Conservation (phyloP, 2,888 invertebrate species). For the Drosophila rubida region DNA sequence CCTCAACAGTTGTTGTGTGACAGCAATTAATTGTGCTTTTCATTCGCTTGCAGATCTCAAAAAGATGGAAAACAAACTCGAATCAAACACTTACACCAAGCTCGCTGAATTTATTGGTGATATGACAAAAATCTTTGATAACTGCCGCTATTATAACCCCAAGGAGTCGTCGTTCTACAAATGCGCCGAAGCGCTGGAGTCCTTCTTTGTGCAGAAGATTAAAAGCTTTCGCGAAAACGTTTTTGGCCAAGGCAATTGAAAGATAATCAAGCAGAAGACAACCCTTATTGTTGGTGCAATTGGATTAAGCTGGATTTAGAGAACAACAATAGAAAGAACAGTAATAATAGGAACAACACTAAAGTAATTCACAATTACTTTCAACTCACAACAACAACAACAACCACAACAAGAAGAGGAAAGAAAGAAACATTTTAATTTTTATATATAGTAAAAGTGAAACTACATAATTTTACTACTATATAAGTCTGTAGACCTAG, state of each 20-base stretch:
- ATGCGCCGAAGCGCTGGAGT: slow-evolving; percentile 97
- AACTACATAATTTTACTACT: slow-evolving; percentile 38
- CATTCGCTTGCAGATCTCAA: slow-evolving; percentile 90
- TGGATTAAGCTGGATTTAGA: slow-evolving; percentile 29
- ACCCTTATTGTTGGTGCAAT: slow-evolving; percentile 23
- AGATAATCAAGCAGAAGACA: not conserved
- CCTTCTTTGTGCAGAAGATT: slow-evolving; percentile 97
- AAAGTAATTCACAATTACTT: slow-evolving; percentile 5
- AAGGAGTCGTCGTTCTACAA: slow-evolving; percentile 98
- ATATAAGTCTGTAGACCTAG: slow-evolving; percentile 27
- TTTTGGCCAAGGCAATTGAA: slow-evolving; percentile 84
- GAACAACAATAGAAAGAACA: slow-evolving; percentile 1
- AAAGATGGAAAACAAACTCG: slow-evolving; percentile 95
- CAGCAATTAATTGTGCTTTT: not conserved
- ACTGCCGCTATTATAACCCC: slow-evolving; percentile 98
- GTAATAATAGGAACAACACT: not conserved
- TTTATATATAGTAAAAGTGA: slow-evolving; percentile 35
- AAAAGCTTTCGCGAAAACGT: slow-evolving; percentile 94
- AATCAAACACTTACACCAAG: slow-evolving; percentile 92
- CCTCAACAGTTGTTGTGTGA: not conserved
- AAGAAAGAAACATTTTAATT: slow-evolving; percentile 25
- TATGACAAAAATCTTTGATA: slow-evolving; percentile 99
- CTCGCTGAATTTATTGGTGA: slow-evolving; percentile 98
- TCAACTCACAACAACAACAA: not conserved
- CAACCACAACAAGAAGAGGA: not conserved